Base-by-base conservation (phyloP, 2,113 vertebrate genomes). In the Periophthalmodon schlosseri region DNA sequence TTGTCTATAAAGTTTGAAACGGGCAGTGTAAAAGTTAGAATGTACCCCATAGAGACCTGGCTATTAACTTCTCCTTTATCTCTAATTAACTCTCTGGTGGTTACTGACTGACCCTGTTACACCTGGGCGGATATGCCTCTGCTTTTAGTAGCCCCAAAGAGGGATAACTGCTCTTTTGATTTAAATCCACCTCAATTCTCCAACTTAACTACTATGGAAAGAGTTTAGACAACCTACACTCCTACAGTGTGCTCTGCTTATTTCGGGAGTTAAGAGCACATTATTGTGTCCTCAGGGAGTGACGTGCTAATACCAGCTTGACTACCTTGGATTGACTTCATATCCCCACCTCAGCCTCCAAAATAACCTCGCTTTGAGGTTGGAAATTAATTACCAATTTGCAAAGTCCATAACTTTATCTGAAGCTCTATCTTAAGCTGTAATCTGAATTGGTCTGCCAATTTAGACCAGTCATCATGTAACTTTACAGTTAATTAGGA, bases 361-460 rank as follows among this genome's bases (percentile, higher is more conserved):
- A 85, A 87, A 85, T 86, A 87, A 84, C 73, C 58, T 57, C 56
- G 77, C 87, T 93, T 92, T 93, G 88, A 93, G 87, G 72, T 70
- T 91, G 82, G 77, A 84, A 87, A 89, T 91, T 83, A 91, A 92
- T 93, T 90, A 92, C 81, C 68, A 84, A 87, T 89, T 90, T 89
- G 83, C 47, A 54, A 77, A 77, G 79, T 90, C 78, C 56, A 80
- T 83, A 90, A 87, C 84, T 83, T 84, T 78, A 84, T 81, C 71
- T 81, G 79, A 81, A 84, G 74, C 78, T 84, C 83, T 69, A 58
- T 0, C 70, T 83, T 88, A 91, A 92, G 80, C 88, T 87, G 61
- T 69, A 47, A 63, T 39, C 74, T 82, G 64, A 74, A 72, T 76
- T 76, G 49, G 74, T 69, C 34, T 73, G 77, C 80, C 76, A 89